These are phyloP conservation scores for Turnix velox DNA, from an alignment of 2,113 vertebrate species.

Conservation along the genomic window DNA sequence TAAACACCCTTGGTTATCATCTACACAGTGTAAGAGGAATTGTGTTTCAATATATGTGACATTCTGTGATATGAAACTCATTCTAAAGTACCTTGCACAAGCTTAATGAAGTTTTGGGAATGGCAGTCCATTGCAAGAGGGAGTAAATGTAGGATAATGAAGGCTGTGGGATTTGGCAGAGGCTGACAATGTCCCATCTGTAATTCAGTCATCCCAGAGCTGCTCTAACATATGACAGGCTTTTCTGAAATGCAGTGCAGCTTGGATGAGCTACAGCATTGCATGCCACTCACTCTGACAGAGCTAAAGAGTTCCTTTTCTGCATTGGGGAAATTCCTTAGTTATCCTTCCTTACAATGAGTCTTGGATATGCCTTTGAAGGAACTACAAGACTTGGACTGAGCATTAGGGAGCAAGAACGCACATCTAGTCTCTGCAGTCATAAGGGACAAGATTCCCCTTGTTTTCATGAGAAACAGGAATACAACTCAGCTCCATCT, in stretches of 20 bases:
- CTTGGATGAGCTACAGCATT: background rate
- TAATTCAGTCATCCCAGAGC: background rate
- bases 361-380: background rate
- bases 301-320: background rate
- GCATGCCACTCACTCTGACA: background rate
- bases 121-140: background rate
- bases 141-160: background rate
- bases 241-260: background rate
- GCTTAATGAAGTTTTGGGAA: background rate
- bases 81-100: background rate
- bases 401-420: fast-evolving
- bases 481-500: background rate
- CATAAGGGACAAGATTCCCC: background rate
- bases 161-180: background rate
- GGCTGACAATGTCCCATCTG: background rate
- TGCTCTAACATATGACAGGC: background rate
- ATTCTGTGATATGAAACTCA: background rate
- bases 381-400: background rate
- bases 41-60: background rate
- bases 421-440: background rate
- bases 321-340: background rate
- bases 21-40: background rate
- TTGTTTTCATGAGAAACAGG: background rate
- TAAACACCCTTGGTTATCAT: background rate
- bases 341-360: background rate